Evolutionary conservation across 2,888 invertebrate species (phyloP).

Genomic region (Rhingia campestris): DNA sequence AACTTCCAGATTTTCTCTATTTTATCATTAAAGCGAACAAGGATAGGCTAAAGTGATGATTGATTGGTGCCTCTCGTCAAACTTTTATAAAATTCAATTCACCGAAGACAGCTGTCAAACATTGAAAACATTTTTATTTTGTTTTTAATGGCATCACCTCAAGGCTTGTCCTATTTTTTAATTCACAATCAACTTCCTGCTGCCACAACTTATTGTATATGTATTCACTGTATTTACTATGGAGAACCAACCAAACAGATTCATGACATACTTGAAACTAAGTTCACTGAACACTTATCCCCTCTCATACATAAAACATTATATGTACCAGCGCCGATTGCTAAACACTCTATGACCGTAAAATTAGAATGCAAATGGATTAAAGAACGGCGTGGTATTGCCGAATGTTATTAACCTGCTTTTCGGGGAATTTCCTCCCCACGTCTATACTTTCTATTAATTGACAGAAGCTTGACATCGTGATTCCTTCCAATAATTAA

Average conservation of each 20-base stretch:
- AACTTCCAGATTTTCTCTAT: no score
- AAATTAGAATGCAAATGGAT: constrained; percentile 48
- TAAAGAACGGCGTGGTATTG: constrained; percentile 25
- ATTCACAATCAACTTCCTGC: background rate
- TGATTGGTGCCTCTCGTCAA: no score
- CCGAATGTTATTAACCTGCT: constrained; percentile 34
- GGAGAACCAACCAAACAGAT: background rate
- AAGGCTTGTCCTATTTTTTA: no score
- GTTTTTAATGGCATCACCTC: no score
- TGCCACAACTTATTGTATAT: background rate
- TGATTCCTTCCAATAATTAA: background rate
- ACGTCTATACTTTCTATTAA: background rate
- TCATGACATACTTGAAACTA: background rate
- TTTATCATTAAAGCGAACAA: no score
- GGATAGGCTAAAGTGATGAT: no score
- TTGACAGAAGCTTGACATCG: no score
- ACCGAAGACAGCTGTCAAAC: no score
- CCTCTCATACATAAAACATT: constrained; percentile 27
- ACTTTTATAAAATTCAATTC: no score
- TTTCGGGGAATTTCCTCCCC: background rate
- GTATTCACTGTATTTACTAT: background rate
- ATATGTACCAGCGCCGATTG: constrained; percentile 5
- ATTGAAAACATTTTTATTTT: no score
- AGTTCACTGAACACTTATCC: constrained; percentile 41
- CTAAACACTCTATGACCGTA: constrained; percentile 19